These are phyloP conservation scores for Capitulum mitella DNA, from an alignment of 2,888 invertebrate species.

Conservation along the genomic window DNA sequence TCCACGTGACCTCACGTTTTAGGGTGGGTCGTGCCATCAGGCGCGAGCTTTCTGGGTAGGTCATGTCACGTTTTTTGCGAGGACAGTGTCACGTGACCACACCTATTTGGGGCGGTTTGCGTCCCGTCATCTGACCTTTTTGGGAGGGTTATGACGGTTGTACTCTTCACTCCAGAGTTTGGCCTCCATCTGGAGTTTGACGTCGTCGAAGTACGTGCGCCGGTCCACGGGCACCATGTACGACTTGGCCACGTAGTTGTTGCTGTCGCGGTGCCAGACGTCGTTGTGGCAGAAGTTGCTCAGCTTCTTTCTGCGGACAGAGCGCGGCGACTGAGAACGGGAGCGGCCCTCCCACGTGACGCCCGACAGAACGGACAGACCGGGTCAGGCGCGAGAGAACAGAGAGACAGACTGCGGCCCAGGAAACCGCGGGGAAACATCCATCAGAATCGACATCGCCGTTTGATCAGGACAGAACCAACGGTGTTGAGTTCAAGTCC, in stretches of 20 bases:
- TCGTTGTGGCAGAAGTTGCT: constrained; percentile 43
- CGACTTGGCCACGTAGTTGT: constrained; percentile 52
- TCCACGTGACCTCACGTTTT: no score
- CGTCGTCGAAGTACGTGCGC: constrained; percentile 51
- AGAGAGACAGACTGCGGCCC: neutral
- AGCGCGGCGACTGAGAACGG: no score
- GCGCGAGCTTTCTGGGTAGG: no score
- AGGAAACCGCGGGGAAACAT: no score
- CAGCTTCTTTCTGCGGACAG: constrained; percentile 46
- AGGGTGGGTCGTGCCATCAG: no score
- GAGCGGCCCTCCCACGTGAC: no score
- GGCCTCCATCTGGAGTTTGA: constrained; percentile 51
- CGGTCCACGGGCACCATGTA: constrained; percentile 49
- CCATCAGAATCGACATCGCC: no score
- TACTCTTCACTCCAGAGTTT: constrained; percentile 54
- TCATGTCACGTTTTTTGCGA: no score
- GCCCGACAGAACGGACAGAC: neutral
- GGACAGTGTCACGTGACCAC: no score
- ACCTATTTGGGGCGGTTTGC: constrained; percentile 53
- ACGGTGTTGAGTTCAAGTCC: no score
- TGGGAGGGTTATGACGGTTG: constrained; percentile 53
- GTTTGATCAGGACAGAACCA: no score
- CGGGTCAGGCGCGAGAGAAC: neutral
- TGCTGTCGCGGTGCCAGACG: constrained; percentile 47
- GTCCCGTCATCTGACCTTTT: constrained; percentile 53